Evolutionary conservation across 2,797 vertebrate species (phyloP).

Genomic region (Psittacula derbiana): DNA sequence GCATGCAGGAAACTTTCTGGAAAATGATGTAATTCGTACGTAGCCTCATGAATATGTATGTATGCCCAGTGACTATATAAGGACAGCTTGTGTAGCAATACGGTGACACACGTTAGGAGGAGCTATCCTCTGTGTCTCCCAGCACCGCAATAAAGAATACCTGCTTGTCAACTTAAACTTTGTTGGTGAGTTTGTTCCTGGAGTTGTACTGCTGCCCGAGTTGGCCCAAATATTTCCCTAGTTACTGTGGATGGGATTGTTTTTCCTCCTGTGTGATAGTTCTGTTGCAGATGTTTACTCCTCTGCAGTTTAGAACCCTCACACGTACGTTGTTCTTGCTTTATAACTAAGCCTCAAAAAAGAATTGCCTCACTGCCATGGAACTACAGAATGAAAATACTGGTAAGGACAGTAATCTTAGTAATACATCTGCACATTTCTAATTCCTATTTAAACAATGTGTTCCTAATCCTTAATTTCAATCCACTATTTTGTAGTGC

Average conservation of each 20-base stretch:
- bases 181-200: too few species aligned
- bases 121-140: too few species aligned
- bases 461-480: background rate
- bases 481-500: background rate
- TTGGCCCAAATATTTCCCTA: background rate
- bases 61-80: too few species aligned
- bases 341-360: background rate
- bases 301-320: background rate
- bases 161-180: too few species aligned
- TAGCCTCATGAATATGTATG: too few species aligned
- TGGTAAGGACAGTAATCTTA: background rate
- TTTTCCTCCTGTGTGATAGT: background rate
- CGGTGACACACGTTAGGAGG: too few species aligned
- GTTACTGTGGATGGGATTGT: background rate
- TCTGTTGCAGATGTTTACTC: background rate
- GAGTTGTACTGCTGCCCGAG: rapidly evolving
- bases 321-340: background rate
- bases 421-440: background rate
- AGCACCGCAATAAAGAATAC: too few species aligned
- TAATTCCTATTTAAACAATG: background rate
- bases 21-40: too few species aligned
- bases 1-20: too few species aligned
- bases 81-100: too few species aligned
- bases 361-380: background rate
- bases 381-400: background rate